phyloP scores from a whole-genome alignment of 2,888 invertebrate species.

The Plusia festucae region DNA sequence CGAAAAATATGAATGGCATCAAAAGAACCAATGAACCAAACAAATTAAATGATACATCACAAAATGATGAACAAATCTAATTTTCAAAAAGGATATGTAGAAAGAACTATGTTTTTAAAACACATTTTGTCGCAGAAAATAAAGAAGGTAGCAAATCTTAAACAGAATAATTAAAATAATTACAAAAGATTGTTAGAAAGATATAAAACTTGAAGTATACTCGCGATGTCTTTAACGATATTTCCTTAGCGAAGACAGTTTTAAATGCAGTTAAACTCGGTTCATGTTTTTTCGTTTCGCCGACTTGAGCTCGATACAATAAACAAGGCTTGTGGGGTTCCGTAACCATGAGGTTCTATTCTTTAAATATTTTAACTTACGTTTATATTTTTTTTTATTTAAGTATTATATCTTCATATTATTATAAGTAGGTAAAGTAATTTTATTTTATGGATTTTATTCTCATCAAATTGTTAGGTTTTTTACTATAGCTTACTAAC shows the following conservation, averaged over 20 bases:
- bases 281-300: conserved; percentile 46
- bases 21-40: no score
- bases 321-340: conserved; percentile 45
- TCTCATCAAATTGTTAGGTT: no score
- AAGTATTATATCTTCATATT: no score
- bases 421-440: no score
- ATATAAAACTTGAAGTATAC: conserved; percentile 24
- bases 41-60: no score
- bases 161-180: conserved; percentile 5
- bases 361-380: no score
- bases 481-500: no score
- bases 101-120: neutral
- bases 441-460: no score
- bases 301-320: conserved; percentile 44
- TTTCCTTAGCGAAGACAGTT: conserved; percentile 48
- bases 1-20: no score
- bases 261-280: conserved; percentile 53
- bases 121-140: neutral
- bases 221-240: conserved; percentile 35
- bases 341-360: neutral
- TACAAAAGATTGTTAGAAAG: conserved; percentile 15
- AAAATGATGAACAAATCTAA: no score
- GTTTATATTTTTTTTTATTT: no score
- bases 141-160: neutral
- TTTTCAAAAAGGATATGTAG: no score